A percentile compares a stretch with the other conserved stretches of the same genome.
phyloP scores from a whole-genome alignment of 2,888 invertebrate genomes.

The Spodoptera picta region DNA sequence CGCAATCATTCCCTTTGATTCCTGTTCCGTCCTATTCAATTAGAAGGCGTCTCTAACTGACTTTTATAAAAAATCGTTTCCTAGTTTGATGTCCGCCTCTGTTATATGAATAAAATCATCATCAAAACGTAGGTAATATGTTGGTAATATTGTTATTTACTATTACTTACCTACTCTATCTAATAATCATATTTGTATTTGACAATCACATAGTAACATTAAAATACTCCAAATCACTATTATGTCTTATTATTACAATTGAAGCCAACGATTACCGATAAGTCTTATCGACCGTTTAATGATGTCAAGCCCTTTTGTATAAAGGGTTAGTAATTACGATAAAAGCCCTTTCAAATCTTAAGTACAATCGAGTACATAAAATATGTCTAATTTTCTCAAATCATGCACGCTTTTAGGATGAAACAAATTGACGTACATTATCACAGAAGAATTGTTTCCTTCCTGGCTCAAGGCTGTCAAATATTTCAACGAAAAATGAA shows the following conservation, averaged over 20 bases:
- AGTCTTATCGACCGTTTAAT: slow-evolving; percentile 2
- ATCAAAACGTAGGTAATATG: too few relatives aligned
- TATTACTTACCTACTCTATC: not conserved
- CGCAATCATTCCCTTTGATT: slow-evolving; percentile 88
- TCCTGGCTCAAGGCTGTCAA: slow-evolving; percentile 63
- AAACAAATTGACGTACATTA: slow-evolving; percentile 65
- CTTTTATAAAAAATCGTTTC: slow-evolving; percentile 72
- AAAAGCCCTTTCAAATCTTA: slow-evolving; percentile 32
- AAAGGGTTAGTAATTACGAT: slow-evolving; percentile 37
- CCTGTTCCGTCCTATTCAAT: slow-evolving; percentile 86
- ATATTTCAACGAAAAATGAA: slow-evolving; percentile 57
- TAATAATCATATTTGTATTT: too few relatives aligned
- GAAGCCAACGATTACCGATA: slow-evolving; percentile 2
- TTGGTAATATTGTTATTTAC: not conserved
- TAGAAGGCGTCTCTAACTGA: slow-evolving; percentile 84
- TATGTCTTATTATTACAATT: not conserved
- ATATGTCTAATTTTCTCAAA: slow-evolving; percentile 29
- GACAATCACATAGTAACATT: not conserved
- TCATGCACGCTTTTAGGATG: slow-evolving; percentile 42
- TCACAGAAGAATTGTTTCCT: slow-evolving; percentile 63
- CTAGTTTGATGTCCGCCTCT: slow-evolving; percentile 48
- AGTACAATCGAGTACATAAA: slow-evolving; percentile 14
- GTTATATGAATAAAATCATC: slow-evolving; percentile 9
- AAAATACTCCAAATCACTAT: not conserved
- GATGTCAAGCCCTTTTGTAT: slow-evolving; percentile 4